Conservation (phyloP, 2,888 invertebrate genomes). For the Drosophila maculinotata region DNA sequence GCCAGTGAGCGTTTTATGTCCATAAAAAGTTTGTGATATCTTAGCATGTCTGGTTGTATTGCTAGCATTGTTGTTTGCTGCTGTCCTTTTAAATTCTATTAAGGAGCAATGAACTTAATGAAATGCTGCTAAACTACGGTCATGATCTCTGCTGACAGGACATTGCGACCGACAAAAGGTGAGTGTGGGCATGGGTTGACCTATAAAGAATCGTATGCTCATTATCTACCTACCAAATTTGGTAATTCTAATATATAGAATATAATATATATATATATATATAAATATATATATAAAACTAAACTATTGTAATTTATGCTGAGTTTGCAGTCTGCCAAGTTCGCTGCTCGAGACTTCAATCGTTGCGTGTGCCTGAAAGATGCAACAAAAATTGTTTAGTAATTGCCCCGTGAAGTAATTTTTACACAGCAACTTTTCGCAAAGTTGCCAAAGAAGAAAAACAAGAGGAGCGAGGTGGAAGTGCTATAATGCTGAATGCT, state of each 20-base stretch:
- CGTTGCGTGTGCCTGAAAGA: slow-evolving; percentile 32
- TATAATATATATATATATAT: neutral
- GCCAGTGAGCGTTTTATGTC: slow-evolving; percentile 37
- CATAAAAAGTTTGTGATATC: slow-evolving; percentile 54
- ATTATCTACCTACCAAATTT: no score
- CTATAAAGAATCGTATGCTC: no score
- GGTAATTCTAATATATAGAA: no score
- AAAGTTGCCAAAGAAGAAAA: slow-evolving; percentile 35
- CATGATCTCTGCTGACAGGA: slow-evolving; percentile 30
- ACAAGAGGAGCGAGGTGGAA: slow-evolving; percentile 10
- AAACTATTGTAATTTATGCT: slow-evolving; percentile 2
- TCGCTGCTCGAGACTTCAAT: slow-evolving; percentile 11
- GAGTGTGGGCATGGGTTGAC: no score
- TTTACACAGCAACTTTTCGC: slow-evolving; percentile 25
- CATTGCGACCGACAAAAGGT: no score
- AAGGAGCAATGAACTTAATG: slow-evolving; percentile 45
- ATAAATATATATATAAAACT: neutral
- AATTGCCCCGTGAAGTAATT: slow-evolving; percentile 4
- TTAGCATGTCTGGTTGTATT: slow-evolving; percentile 27
- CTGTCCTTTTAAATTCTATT: slow-evolving; percentile 46
- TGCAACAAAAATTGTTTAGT: slow-evolving; percentile 18
- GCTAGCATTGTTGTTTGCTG: slow-evolving; percentile 21
- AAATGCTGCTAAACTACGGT: slow-evolving; percentile 30
- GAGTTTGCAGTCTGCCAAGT: neutral
- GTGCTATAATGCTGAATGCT: slow-evolving; percentile 46